Evolutionary conservation across 2,888 invertebrate species (phyloP).

Genomic region (Pegoplata infirma): DNA sequence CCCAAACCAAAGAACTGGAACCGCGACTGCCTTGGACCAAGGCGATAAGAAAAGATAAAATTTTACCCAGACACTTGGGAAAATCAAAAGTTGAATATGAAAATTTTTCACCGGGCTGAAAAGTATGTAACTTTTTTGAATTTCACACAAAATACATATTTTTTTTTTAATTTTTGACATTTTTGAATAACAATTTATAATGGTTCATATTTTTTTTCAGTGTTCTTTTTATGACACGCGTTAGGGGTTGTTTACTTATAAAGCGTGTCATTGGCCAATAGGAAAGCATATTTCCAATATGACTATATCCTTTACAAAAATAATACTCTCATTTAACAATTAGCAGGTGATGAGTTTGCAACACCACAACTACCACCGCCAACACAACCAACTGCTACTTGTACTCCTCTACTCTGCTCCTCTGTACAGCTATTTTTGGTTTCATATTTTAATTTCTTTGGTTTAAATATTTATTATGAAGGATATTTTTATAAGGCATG

Average conservation of each 20-base stretch:
- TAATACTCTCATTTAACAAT: conserved; percentile 25
- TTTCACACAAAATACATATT: no score
- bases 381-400: not conserved
- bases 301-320: conserved; percentile 29
- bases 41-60: no score
- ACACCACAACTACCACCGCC: conserved; percentile 15
- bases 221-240: conserved; percentile 40
- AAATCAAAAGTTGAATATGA: no score
- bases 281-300: conserved; percentile 16
- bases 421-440: not conserved
- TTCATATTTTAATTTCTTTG: conserved; percentile 1
- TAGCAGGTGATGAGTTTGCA: conserved; percentile 24
- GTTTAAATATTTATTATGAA: conserved; percentile 31
- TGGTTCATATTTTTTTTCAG: conserved; percentile 30
- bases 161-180: no score
- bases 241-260: conserved; percentile 54
- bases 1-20: no score
- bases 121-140: no score
- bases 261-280: conserved; percentile 49
- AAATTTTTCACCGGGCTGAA: no score
- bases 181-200: no score
- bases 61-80: no score
- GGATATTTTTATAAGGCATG: conserved; percentile 44
- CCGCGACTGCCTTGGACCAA: no score
- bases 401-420: not conserved